These are phyloP conservation scores for Henricia sp. DNA, from an alignment of 53 echinoderm and acorn worm genomes.

Conservation along the genomic window DNA sequence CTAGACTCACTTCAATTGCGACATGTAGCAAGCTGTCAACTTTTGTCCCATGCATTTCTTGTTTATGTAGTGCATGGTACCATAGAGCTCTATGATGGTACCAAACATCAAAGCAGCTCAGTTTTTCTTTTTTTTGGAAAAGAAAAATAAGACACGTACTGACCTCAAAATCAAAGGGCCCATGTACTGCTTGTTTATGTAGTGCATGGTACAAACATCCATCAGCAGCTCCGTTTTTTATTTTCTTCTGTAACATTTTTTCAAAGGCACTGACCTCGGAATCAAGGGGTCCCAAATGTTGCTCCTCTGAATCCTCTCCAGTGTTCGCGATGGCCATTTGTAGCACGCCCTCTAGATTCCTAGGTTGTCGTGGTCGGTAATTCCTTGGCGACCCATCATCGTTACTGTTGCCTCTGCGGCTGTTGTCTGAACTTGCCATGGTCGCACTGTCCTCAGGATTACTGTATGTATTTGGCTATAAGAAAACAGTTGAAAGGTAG, in stretches of 20 bases:
- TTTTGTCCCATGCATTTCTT: too few relatives aligned
- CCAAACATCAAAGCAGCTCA: too few relatives aligned
- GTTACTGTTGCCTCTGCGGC: background rate
- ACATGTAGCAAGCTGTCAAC: too few relatives aligned
- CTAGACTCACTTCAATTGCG: too few relatives aligned
- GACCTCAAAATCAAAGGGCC: background rate
- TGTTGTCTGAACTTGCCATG: slow-evolving; percentile 31
- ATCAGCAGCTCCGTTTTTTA: background rate
- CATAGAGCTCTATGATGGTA: too few relatives aligned
- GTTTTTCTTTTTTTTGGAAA: too few relatives aligned
- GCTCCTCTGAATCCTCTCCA: too few relatives aligned
- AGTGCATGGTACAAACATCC: background rate
- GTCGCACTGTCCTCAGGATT: too few relatives aligned
- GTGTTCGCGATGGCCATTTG: slow-evolving; percentile 40
- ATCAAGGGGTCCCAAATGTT: background rate
- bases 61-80: too few relatives aligned
- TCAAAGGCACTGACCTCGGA: slow-evolving; percentile 1
- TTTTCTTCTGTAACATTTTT: too few relatives aligned
- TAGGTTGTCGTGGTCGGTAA: slow-evolving; percentile 14
- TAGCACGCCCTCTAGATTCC: slow-evolving; percentile 26
- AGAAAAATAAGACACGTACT: background rate
- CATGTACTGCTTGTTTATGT: background rate
- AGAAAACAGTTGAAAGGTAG: too few relatives aligned
- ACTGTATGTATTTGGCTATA: too few relatives aligned
- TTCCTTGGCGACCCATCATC: background rate